These are phyloP conservation scores for Pterobdella sp. DNA, from an alignment of 2,888 invertebrate genomes.

Conservation along the genomic window DNA sequence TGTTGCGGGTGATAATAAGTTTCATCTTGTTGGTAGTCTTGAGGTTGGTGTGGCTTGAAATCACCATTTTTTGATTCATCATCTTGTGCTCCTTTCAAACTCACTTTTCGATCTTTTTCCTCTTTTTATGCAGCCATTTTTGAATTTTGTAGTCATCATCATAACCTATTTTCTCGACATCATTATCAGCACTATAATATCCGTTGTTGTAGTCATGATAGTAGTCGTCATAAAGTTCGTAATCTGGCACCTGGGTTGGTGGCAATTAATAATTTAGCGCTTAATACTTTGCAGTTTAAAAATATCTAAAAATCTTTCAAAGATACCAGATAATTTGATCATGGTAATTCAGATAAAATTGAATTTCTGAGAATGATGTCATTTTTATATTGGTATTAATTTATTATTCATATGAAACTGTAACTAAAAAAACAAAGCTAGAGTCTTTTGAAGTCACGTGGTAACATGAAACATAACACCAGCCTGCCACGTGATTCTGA, in stretches of 20 bases:
- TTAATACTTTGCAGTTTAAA: no score
- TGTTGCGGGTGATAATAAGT: not conserved
- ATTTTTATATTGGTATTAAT: no score
- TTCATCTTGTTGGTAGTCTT: not conserved
- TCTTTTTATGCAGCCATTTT: not conserved
- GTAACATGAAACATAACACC: no score
- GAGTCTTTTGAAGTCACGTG: no score
- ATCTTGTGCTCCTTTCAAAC: not conserved
- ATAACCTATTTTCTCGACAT: not conserved
- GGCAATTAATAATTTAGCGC: no score
- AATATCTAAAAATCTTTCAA: no score
- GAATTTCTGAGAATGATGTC: no score
- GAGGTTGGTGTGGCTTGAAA: not conserved
- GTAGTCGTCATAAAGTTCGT: not conserved
- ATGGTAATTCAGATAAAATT: no score
- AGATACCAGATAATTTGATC: no score
- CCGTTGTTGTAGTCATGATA: not conserved
- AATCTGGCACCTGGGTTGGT: not conserved
- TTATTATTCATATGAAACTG: no score
- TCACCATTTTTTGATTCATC: not conserved
- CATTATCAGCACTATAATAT: not conserved
- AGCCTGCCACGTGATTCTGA: slow-evolving; percentile 24
- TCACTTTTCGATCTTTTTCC: not conserved
- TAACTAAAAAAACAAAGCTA: no score
- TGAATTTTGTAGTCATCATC: not conserved